These are phyloP conservation scores for Romanomermis culicivorax DNA, from an alignment of 2,888 invertebrate genomes.

Conservation along the genomic window DNA sequence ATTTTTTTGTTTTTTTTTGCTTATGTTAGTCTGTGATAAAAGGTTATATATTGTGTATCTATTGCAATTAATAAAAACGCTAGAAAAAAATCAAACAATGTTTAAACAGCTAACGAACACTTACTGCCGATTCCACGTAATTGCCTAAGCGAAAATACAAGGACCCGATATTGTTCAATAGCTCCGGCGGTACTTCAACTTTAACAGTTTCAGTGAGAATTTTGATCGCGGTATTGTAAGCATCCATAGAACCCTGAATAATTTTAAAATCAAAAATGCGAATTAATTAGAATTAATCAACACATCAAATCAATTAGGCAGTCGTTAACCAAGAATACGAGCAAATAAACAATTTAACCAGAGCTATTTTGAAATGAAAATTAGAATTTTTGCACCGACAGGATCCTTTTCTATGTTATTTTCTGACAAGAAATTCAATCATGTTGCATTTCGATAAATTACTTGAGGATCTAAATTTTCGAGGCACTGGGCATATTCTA, in stretches of 20 bases:
- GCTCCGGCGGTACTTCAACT: conserved; percentile 86
- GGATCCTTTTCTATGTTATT: no score
- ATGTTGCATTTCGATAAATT: no score
- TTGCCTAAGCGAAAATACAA: conserved; percentile 63
- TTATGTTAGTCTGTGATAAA: no score
- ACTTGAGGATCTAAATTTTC: conserved; percentile 68
- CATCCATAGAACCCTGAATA: conserved; percentile 59
- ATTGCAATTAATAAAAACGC: no score
- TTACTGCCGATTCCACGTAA: conserved; percentile 52
- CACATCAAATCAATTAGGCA: neutral
- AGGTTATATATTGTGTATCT: no score
- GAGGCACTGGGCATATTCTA: conserved; percentile 88
- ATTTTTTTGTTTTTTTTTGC: no score
- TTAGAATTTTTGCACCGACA: no score
- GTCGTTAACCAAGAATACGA: no score
- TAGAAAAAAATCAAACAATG: neutral
- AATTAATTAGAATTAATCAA: neutral
- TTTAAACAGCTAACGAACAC: neutral
- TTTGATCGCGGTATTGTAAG: conserved; percentile 76
- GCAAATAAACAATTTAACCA: no score
- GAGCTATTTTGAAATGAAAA: no score
- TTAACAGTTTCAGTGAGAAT: conserved; percentile 76
- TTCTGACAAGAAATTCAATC: no score
- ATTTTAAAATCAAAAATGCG: conserved; percentile 1
- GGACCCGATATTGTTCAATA: conserved; percentile 87